Base-by-base conservation (phyloP, 2,797 vertebrate species). In the Mormyrops boulengeri region DNA sequence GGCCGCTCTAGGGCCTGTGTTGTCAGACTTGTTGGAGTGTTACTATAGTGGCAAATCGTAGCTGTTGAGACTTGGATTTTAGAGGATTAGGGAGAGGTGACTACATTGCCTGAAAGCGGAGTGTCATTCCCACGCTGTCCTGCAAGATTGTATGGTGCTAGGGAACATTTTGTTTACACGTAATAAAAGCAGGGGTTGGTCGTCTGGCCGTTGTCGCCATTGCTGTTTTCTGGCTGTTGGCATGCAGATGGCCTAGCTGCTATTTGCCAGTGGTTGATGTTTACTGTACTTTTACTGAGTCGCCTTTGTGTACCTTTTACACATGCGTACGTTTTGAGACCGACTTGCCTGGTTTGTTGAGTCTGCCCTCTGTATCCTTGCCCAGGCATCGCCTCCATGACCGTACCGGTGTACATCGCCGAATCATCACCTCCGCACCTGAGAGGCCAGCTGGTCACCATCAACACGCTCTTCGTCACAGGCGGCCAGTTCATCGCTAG, bases 381-480 rank as follows among this genome's bases (percentile, higher is more conserved):
- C 90, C 2, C 90, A 99, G 99, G 98, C 90, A 95, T 99, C n/a
- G 96, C 97, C 26, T 99, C 98, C 17, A 99, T 99, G 98, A 99
- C 98, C 0, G 97, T 99, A 89, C 98, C 99, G 0, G 98, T 99
- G 90, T 99, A 99, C 94, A 98, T 99, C 0, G 99, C 99, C 0
- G 99, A 99, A 93, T 96, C 97, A 85, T 98, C 98, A 5, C 99
- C 99, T 0, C 96, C 98, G 0, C 97, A 99, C 92, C 94, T 99
- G 88, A 94, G 99, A 93, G 99, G 99, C 91, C 97, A 98, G 94
- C 95, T 99, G 93, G 99, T 99, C 92, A 99, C 98, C 53, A 94
- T 99, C 69, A 99, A 99, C 92, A 98, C 97, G 0, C 97, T 99
- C 82, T 99, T 99, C 97, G 98, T 99, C 96, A 99, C 98, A 0